Percentiles rank a stretch among this genome's conserved stretches.
phyloP scores from a whole-genome alignment of 37 sponge, comb jelly and placozoan species.

The Halichondria panicea region DNA sequence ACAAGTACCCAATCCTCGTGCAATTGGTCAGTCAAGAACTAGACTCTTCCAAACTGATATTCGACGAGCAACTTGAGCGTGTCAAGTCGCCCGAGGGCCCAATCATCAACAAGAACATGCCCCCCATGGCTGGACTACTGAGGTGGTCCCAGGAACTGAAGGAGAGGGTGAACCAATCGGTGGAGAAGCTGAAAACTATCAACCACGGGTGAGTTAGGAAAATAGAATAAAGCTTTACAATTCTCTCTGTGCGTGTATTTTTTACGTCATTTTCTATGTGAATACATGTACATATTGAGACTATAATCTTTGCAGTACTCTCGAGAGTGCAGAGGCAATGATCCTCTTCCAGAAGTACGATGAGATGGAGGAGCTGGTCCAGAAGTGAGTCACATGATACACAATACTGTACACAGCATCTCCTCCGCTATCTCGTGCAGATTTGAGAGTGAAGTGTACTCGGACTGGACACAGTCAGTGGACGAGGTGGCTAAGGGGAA shows the following conservation, averaged over 20 bases:
- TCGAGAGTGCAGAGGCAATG: slow-evolving; percentile 89
- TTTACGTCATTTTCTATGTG: background rate
- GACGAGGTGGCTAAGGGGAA: slow-evolving; percentile 91
- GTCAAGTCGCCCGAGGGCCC: slow-evolving; percentile 57
- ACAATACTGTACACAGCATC: background rate
- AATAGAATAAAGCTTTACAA: background rate
- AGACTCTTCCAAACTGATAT: slow-evolving; percentile 83
- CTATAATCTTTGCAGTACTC: slow-evolving; percentile 38
- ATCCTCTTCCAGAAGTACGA: slow-evolving; percentile 87
- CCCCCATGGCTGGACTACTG: slow-evolving; percentile 87
- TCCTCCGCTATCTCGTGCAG: slow-evolving; percentile 32
- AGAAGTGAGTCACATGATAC: slow-evolving; percentile 69
- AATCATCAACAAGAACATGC: slow-evolving; percentile 93
- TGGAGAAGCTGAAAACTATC: slow-evolving; percentile 71
- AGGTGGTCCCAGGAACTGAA: slow-evolving; percentile 90
- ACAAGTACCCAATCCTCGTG: slow-evolving; percentile 88
- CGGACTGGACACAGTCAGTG: slow-evolving; percentile 87
- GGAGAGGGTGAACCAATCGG: slow-evolving; percentile 61
- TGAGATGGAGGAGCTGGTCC: slow-evolving; percentile 88
- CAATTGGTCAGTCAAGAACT: slow-evolving; percentile 79
- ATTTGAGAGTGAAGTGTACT: slow-evolving; percentile 77
- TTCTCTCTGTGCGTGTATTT: background rate
- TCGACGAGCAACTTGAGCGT: slow-evolving; percentile 67
- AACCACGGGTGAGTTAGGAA: slow-evolving; percentile 69
- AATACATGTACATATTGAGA: background rate